Evolutionary conservation across 2,797 vertebrate genomes (phyloP).

Genomic region (Phaenicophaeus curvirostris): DNA sequence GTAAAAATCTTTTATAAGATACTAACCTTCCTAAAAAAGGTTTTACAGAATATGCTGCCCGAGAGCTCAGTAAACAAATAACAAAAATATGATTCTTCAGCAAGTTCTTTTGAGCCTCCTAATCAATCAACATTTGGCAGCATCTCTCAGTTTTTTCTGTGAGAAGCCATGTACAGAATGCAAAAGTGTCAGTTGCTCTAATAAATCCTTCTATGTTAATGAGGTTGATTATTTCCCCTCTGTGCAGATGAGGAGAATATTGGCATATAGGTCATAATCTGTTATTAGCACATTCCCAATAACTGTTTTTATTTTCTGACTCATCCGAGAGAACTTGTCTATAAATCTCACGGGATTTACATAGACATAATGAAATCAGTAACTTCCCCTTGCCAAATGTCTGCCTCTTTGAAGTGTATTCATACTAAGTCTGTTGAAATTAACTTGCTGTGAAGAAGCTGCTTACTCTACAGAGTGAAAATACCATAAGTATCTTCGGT

Average conservation of each 20-base stretch:
- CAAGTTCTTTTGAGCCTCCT: not conserved
- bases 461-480: not conserved
- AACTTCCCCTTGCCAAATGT: not conserved
- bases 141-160: not conserved
- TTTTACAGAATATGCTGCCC: not conserved
- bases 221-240: constrained; percentile 39
- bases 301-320: constrained; percentile 30
- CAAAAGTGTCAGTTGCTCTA: not conserved
- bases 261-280: not conserved
- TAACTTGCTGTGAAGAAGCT: not conserved
- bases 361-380: not conserved
- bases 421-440: not conserved
- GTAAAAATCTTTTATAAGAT: not conserved
- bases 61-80: not conserved
- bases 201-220: constrained; percentile 12
- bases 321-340: not conserved
- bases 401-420: not conserved
- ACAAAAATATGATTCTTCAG: constrained; percentile 4
- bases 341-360: not conserved
- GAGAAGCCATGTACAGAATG: constrained; percentile 4
- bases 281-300: constrained; percentile 4
- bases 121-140: constrained; percentile 18
- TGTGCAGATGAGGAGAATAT: constrained; percentile 15
- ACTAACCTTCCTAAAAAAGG: not conserved
- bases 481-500: not conserved